Conservation (phyloP, 2,888 invertebrate genomes). For the Liopterus haemorrhoidalis region DNA sequence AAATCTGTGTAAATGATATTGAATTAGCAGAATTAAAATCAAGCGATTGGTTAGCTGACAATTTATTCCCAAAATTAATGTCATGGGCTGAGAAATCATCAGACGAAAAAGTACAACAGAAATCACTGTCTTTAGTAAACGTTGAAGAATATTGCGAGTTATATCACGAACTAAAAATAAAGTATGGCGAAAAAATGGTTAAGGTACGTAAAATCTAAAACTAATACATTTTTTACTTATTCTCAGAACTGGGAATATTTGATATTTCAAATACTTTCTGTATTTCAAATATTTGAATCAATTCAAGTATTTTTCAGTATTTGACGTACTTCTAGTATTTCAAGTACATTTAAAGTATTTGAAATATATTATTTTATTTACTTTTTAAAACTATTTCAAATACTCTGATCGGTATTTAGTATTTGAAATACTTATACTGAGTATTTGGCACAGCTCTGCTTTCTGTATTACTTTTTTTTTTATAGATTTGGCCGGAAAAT, state of each 20-base stretch:
- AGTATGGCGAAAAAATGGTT: slow-evolving; percentile 69
- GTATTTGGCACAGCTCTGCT: no score
- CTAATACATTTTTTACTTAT: no score
- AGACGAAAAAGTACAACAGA: slow-evolving; percentile 37
- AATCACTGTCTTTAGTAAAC: slow-evolving; percentile 62
- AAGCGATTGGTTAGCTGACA: slow-evolving; percentile 52
- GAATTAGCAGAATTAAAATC: slow-evolving; percentile 43
- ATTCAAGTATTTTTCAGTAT: not conserved
- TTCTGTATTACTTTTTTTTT: slow-evolving; percentile 27
- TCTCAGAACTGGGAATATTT: no score
- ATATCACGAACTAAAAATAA: slow-evolving; percentile 69
- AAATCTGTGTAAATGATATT: slow-evolving; percentile 43
- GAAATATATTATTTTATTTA: no score
- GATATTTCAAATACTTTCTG: no score
- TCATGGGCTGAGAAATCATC: slow-evolving; percentile 55
- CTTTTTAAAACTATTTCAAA: no score
- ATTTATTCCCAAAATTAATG: slow-evolving; percentile 54
- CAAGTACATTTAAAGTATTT: no score
- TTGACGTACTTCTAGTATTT: no score
- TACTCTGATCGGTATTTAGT: no score
- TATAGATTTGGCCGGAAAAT: slow-evolving; percentile 80
- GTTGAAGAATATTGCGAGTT: slow-evolving; percentile 63
- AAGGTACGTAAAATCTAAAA: slow-evolving; percentile 48
- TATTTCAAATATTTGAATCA: no score
- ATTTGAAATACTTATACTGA: no score